Percentiles rank a stretch among this genome's conserved stretches.
Evolutionary conservation across 2,888 invertebrate species (phyloP).

Genomic region (Drosophila differens): DNA sequence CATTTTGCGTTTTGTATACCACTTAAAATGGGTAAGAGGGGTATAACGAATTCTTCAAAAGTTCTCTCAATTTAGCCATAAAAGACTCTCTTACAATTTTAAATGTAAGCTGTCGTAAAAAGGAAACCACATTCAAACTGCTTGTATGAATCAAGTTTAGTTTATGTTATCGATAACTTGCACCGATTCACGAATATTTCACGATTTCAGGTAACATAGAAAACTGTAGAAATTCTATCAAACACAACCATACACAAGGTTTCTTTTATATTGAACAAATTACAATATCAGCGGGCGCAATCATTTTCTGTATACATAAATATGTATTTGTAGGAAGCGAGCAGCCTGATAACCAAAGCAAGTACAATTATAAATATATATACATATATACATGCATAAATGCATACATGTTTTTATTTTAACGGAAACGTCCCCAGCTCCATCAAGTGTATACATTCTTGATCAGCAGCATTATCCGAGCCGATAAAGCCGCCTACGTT

Average conservation of each 20-base stretch:
- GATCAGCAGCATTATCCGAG: not conserved
- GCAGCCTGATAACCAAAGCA: not conserved
- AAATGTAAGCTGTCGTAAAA: not conserved
- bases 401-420: not conserved
- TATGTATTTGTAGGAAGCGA: not conserved
- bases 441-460: not conserved
- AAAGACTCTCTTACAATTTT: not conserved
- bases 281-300: not conserved
- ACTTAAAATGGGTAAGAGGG: not conserved
- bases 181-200: too few relatives aligned
- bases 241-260: not conserved
- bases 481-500: not conserved
- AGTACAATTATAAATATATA: not conserved
- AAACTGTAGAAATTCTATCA: not conserved
- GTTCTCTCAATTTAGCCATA: not conserved
- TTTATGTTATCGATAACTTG: not conserved
- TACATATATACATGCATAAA: not conserved
- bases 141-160: not conserved
- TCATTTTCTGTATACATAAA: not conserved
- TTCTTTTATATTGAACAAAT: conserved; percentile 7
- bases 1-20: conserved; percentile 7
- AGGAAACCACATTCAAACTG: not conserved
- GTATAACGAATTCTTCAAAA: not conserved
- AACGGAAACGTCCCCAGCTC: not conserved
- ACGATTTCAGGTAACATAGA: not conserved